A percentile compares a stretch with the other conserved stretches of the same genome.
Evolutionary conservation across 2,113 vertebrate species (phyloP).

Genomic region (Dipodomys stephensi): DNA sequence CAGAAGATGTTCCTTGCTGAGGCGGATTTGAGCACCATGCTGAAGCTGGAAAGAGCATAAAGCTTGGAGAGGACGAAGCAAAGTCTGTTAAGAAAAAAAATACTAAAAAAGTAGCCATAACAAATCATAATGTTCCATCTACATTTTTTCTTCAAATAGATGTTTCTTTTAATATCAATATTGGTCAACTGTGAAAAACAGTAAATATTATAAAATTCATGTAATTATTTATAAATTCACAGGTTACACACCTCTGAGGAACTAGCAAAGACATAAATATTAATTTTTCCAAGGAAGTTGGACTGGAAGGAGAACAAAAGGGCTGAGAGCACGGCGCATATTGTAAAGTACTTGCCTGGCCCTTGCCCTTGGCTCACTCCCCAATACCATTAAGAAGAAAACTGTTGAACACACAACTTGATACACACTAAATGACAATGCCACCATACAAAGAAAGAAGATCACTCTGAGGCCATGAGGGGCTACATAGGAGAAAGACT

Average conservation of each 20-base stretch:
- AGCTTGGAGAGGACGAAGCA: conserved; percentile 94
- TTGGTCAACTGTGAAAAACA: conserved; percentile 47
- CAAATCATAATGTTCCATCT: conserved; percentile 39
- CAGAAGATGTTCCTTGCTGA: conserved; percentile 98
- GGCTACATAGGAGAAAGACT: neutral
- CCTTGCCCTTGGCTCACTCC: no score
- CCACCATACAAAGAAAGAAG: conserved; percentile 1
- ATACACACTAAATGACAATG: neutral
- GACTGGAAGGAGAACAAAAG: no score
- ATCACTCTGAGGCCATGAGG: neutral
- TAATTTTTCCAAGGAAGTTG: neutral
- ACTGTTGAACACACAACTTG: neutral
- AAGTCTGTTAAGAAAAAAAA: conserved; percentile 86
- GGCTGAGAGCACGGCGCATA: no score
- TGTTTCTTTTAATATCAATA: neutral
- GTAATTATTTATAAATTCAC: conserved; percentile 44
- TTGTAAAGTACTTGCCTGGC: no score
- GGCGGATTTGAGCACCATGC: conserved; percentile 96
- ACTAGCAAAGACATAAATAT: conserved; percentile 29
- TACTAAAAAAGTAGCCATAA: conserved; percentile 50
- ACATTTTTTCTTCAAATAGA: conserved; percentile 49
- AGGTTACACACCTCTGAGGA: neutral
- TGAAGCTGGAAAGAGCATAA: conserved; percentile 98
- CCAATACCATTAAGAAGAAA: no score
- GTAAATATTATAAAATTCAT: neutral